Evolutionary conservation across 2,888 invertebrate species (phyloP).

Genomic region (Margaritifera margaritifera): DNA sequence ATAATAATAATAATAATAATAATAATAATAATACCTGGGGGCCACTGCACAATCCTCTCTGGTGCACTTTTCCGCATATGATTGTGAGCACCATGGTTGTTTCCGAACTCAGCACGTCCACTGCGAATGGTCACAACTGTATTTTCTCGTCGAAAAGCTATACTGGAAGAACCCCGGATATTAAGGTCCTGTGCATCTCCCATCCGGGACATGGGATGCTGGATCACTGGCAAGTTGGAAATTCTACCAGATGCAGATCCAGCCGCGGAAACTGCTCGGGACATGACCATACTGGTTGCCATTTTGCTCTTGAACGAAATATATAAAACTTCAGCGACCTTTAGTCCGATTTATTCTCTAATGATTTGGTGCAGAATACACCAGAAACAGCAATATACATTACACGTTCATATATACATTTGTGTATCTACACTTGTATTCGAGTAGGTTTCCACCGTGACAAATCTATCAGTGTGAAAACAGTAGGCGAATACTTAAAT

Average conservation of each 20-base stretch:
- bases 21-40: constrained; percentile 39
- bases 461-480: constrained; percentile 1
- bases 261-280: constrained; percentile 25
- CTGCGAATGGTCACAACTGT: constrained; percentile 13
- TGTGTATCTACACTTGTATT: constrained; percentile 1
- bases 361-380: no score
- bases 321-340: no score
- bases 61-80: constrained; percentile 32
- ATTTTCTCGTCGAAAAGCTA: constrained; percentile 16
- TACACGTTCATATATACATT: no score
- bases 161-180: constrained; percentile 40
- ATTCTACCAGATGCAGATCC: constrained; percentile 28
- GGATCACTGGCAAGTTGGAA: constrained; percentile 46
- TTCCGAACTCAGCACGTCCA: constrained; percentile 22
- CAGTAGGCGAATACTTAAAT: not conserved
- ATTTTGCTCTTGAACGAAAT: constrained; percentile 8
- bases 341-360: no score
- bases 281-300: constrained; percentile 31
- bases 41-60: constrained; percentile 47
- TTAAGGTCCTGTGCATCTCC: constrained; percentile 40
- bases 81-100: constrained; percentile 8
- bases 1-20: no score
- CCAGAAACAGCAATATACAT: no score
- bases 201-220: constrained; percentile 47
- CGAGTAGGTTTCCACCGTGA: not conserved